Evolutionary conservation across 2,113 vertebrate species (phyloP), one percentile per base, ranked within the genome.

Genomic region (Bujurquina vittata): DNA sequence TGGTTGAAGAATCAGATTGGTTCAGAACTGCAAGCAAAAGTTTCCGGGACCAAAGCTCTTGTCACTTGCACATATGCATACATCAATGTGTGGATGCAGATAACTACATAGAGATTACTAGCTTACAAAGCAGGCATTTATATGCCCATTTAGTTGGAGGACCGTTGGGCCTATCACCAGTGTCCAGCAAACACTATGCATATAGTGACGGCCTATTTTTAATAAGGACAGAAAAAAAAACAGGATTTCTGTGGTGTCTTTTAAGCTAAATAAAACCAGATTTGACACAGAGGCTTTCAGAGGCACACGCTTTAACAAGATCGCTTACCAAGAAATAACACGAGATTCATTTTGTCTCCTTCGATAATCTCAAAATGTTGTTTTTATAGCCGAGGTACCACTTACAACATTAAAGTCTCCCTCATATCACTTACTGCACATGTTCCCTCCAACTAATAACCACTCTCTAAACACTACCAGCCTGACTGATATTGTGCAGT

Each of bases 381-480:
- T 52, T 59, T 52, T 37, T 20, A n/a, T 23, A 82, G 20, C 29
- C 40, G 9, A 35, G 17, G 14, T 18, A 40, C n/a, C 15, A 37
- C 31, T 60, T 29, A 20, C 57, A 65, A 56, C 26, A 26, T 67
- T 33, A 8, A 35, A 4, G 57, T 73, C 33, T 73, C 11, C 79
- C 26, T 81, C 49, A 33, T 65, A 33, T 46, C 62, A 33, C 11
- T 61, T 62, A 69, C 74, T 72, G 12, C 62, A 75, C 23, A 29
- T 58, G 23, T 80, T 78, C 79, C 67, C 75, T 33, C 54, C 75
- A 23, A 10, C 57, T 57, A 54, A 58, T 57, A 77, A 84, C 67
- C 31, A 1, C 55, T 43, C 72, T 81, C 75, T 78, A 79, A 92
- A 87, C 75, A 79, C 67, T 6, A 26, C 6, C 31, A 29, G 62